Conservation (phyloP, 2,113 vertebrate species). For the Pontoporia blainvillei region DNA sequence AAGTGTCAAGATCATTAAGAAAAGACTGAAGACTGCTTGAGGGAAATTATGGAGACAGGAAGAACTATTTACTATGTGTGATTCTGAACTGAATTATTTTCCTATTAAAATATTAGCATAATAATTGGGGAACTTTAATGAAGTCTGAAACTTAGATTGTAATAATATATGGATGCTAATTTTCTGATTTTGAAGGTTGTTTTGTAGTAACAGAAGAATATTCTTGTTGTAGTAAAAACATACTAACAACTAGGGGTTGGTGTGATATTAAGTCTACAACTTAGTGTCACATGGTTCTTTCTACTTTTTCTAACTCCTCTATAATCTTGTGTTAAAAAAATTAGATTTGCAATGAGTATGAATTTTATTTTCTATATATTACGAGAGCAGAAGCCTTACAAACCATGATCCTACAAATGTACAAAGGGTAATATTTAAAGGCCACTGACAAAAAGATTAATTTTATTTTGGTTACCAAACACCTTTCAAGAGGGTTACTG, state of each 20-base stretch:
- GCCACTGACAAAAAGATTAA: background rate
- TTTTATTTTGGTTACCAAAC: background rate
- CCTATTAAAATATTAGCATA: background rate
- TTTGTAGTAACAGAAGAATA: background rate
- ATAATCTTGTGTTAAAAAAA: background rate
- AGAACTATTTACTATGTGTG: background rate
- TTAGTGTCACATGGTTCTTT: background rate
- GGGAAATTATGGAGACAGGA: background rate
- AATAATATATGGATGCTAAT: background rate
- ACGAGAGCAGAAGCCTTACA: background rate
- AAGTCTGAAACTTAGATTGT: background rate
- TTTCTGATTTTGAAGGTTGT: background rate
- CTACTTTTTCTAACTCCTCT: background rate
- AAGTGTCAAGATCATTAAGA: background rate
- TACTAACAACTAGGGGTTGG: background rate
- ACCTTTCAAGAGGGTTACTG: background rate
- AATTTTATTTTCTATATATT: background rate
- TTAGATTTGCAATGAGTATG: background rate
- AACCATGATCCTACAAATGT: background rate
- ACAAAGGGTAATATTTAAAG: background rate
- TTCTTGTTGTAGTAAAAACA: background rate
- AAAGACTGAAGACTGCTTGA: background rate
- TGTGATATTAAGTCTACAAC: background rate
- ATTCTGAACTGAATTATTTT: background rate
- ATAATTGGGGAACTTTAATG: background rate